Percentiles rank a stretch among this genome's conserved stretches.
Evolutionary conservation across 2,888 invertebrate genomes (phyloP).

Genomic region (Iphiclides podalirius): DNA sequence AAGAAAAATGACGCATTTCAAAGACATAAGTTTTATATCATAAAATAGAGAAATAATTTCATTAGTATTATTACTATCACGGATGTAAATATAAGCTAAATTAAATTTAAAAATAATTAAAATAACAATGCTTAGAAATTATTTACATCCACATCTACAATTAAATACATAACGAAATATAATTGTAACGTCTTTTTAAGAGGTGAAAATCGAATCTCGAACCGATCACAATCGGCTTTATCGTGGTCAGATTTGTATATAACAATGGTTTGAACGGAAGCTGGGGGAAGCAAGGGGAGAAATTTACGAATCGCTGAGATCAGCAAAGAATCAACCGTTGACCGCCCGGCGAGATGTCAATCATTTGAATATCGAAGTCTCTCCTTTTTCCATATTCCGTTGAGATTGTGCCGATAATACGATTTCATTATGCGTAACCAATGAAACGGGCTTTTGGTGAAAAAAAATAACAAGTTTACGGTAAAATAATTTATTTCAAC

Average conservation of each 20-base stretch:
- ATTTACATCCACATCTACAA: no score
- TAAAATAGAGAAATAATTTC: no score
- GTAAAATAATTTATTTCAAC: slow-evolving; percentile 36
- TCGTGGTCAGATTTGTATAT: slow-evolving; percentile 57
- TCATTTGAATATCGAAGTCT: slow-evolving; percentile 75
- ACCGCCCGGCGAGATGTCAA: slow-evolving; percentile 77
- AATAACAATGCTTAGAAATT: no score
- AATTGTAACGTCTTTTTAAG: slow-evolving; percentile 58
- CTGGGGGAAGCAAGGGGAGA: slow-evolving; percentile 43
- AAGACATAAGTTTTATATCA: no score
- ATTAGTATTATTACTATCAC: no score
- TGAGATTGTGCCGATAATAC: slow-evolving; percentile 66
- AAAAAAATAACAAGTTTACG: slow-evolving; percentile 48
- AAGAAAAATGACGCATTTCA: no score
- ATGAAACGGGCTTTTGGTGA: slow-evolving; percentile 59
- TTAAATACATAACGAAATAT: slow-evolving; percentile 39
- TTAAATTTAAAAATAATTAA: no score
- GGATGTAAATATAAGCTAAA: no score
- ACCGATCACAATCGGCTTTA: slow-evolving; percentile 65
- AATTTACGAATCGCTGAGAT: slow-evolving; percentile 38
- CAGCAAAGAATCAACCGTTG: slow-evolving; percentile 42
- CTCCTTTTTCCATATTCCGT: slow-evolving; percentile 60
- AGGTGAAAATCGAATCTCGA: slow-evolving; percentile 43
- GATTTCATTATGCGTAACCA: slow-evolving; percentile 63
- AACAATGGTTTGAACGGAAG: slow-evolving; percentile 55